Evolutionary conservation across 2,797 vertebrate genomes (phyloP), one percentile per base, ranked within the genome.

Genomic region (Arctocebus calabarensis): DNA sequence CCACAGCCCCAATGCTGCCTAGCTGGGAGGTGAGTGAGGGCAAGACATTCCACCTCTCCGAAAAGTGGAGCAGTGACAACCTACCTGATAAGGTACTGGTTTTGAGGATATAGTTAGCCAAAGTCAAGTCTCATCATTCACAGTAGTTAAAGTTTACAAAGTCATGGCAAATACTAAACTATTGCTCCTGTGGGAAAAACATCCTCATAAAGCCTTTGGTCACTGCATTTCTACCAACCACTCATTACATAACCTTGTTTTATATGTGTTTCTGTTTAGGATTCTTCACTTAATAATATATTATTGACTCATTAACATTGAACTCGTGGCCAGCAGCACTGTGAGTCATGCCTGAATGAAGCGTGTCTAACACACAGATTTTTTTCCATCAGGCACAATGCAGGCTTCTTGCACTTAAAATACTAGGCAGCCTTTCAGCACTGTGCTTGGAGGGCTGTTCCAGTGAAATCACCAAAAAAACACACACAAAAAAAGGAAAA

Each of bases 381-480:
- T 84, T 84, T 88, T 59, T 61, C 75, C 48, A 43, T 40, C 55
- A 87, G 61, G 43, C 14, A 55, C 20, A 22, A 74, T 22, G 52
- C 16, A 64, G 55, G 52, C 71, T 73, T 45, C 78, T 86, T 93
- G 52, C n/a, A 29, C 83, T 37, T 59, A 77, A 55, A 86, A 43
- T n/a, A 40, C 66, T 45, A 29, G 64, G 13, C 2, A 10, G 23
- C 23, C 34, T 83, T 96, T 85, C 22, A 83, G 59, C 64, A 74
- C 25, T 88, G 3, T 43, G 20, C 55, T 48, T 64, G 1, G 59
- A 52, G 37, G 27, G 11, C n/a, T 61, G 62, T 91, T 88, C 93
- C 59, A 82, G 88, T 64, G 62, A 73, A 61, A 27, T 95, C 74
- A 20, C 88, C 61, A 92, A 55, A 91, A 13, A 95, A n/a, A n/a